These are phyloP conservation scores for Heliangelus exortis DNA, from an alignment of 2,797 vertebrate genomes.

Conservation along the genomic window DNA sequence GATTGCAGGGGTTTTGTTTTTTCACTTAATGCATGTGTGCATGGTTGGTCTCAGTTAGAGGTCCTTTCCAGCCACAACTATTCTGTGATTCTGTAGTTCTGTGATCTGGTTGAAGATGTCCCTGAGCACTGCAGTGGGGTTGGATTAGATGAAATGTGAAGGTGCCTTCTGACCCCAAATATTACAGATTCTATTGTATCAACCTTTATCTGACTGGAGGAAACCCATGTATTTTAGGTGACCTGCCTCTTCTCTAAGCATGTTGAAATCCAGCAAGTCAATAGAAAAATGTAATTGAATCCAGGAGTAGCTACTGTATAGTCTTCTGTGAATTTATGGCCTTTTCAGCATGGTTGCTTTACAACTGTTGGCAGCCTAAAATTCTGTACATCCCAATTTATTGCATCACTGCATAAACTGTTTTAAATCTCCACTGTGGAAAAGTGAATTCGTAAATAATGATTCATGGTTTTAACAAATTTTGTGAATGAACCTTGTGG, in stretches of 20 bases:
- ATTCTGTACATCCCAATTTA: neutral
- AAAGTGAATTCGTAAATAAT: neutral
- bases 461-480: neutral
- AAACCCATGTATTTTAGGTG: neutral
- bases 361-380: neutral
- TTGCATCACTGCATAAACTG: neutral
- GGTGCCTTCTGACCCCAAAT: neutral
- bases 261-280: neutral
- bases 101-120: neutral
- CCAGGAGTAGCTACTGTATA: neutral
- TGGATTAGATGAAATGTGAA: neutral
- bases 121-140: neutral
- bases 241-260: neutral
- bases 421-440: neutral
- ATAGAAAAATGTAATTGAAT: neutral
- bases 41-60: too few relatives aligned
- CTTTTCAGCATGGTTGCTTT: neutral
- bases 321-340: neutral
- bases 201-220: neutral
- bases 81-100: too few relatives aligned
- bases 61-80: too few relatives aligned
- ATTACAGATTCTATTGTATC: neutral
- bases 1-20: too few relatives aligned
- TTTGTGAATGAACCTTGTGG: neutral
- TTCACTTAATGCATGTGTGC: too few relatives aligned